Base-by-base conservation (phyloP, 2,888 invertebrate genomes). In the Cylindroiulus punctatus region DNA sequence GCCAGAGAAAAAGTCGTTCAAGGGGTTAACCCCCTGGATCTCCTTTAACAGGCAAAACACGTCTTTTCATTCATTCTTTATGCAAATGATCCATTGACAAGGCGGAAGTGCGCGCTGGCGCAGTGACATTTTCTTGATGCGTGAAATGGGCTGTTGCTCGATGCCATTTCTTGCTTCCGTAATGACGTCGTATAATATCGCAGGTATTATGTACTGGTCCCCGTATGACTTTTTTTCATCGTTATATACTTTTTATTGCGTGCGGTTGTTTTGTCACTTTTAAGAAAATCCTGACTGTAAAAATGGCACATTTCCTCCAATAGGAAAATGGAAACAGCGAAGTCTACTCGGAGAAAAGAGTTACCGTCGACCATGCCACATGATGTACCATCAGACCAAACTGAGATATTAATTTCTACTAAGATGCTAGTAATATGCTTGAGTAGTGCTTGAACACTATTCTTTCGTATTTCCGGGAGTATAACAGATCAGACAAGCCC, bases 1-100 rank as follows among this genome's bases (percentile, higher is more conserved):
- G 57, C 57, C n/a, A 57, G 57, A n/a, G 57, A 57, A 57, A 57
- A 57, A 57, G 57, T 57, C 57, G 57, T 57, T 57, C 57, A 57
- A 57, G 57, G 19, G n/a, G n/a, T 57, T 57, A 57, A 57, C 57
- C 57, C n/a, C 57, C 57, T 57, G 57, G 57, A 57, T 57, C 57
- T 57, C 57, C n/a, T 57, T 57, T 57, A 57, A 57, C 57, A 65
- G 65, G 65, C 65, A 65, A 65, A 65, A 65, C 65, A 65, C 65
- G 65, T 65, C 65, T 65, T 65, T 65, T 65, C 65, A 65, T 65
- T 65, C 65, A 65, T 65, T 65, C 65, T 65, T 65, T 65, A 65
- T 65, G 65, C 26, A 65, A 65, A 65, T 65, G 65, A 65, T 65
- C 65, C 65, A 65, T 65, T 65, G 65, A 65, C 65, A 65, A 65